Percentiles rank a stretch among this genome's conserved stretches.
Conservation (phyloP, 2,888 invertebrate genomes). For the Diaprepes abbreviatus region DNA sequence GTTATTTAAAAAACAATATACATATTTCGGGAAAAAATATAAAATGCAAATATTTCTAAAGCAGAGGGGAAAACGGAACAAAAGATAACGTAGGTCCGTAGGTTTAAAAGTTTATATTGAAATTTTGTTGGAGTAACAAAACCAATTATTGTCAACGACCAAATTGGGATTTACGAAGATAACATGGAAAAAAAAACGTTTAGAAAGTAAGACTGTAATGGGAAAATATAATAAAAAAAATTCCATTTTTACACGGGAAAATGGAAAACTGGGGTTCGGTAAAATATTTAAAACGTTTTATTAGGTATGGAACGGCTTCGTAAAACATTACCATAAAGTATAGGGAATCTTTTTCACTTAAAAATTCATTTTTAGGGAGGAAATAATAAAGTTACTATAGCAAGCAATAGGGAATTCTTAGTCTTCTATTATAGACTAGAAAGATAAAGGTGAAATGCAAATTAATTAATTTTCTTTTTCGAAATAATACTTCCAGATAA, state of each 20-base stretch:
- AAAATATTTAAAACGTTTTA: neutral
- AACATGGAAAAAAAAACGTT: neutral
- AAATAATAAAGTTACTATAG: too few relatives aligned
- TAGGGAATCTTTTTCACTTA: too few relatives aligned
- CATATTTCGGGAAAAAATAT: neutral
- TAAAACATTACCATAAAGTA: neutral
- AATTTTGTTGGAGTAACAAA: neutral
- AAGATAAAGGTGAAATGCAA: too few relatives aligned
- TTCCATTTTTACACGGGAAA: neutral
- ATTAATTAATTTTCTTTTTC: too few relatives aligned
- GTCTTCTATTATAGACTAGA: too few relatives aligned
- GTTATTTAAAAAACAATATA: too few relatives aligned
- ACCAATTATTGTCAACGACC: neutral
- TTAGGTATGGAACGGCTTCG: neutral
- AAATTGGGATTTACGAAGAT: neutral
- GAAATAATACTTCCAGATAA: too few relatives aligned
- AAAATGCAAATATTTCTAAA: neutral
- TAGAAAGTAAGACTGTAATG: neutral
- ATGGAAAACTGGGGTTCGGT: neutral
- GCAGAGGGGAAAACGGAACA: neutral
- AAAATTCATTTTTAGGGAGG: too few relatives aligned
- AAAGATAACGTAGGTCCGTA: neutral
- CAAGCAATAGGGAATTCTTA: too few relatives aligned
- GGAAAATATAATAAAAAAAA: neutral
- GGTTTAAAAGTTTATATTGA: neutral